phyloP scores from a whole-genome alignment of 1,140 invertebrate genomes.

The Parapsyche elsis region DNA sequence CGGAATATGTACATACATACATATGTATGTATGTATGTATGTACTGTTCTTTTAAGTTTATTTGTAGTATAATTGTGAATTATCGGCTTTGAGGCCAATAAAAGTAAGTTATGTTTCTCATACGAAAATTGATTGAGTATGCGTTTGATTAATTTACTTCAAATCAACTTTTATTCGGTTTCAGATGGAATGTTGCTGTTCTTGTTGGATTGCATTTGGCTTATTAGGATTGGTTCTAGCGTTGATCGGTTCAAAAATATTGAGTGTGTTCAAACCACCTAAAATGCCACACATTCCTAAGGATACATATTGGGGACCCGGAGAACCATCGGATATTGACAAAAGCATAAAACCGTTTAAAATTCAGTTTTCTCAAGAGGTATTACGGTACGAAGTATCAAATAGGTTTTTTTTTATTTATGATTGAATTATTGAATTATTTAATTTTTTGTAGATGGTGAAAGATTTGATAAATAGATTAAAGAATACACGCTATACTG shows the following conservation, averaged over 20 bases:
- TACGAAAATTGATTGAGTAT: too few relatives aligned
- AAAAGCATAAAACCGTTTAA: slow-evolving; percentile 46
- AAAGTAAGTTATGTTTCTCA: too few relatives aligned
- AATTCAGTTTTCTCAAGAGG: slow-evolving; percentile 44
- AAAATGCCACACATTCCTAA: slow-evolving; percentile 35
- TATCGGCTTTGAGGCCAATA: too few relatives aligned
- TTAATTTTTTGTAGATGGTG: slow-evolving; percentile 42
- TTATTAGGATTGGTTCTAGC: not conserved
- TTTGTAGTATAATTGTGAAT: too few relatives aligned
- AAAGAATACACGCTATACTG: slow-evolving; percentile 36
- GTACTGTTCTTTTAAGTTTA: not conserved
- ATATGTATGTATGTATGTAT: not conserved
- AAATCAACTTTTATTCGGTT: too few relatives aligned
- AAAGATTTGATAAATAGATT: slow-evolving; percentile 40
- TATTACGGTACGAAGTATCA: not conserved
- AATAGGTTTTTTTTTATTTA: not conserved
- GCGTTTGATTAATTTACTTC: too few relatives aligned
- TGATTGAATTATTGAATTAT: not conserved
- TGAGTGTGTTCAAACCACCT: not conserved
- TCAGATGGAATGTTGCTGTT: too few relatives aligned
- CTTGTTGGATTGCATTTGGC: too few relatives aligned
- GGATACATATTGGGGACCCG: slow-evolving; percentile 50
- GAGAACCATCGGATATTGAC: not conserved
- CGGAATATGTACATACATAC: not conserved
- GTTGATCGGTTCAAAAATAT: not conserved